A percentile compares a stretch with the other conserved stretches of the same genome.
phyloP scores from a whole-genome alignment of 2,888 invertebrate genomes.

The Melanargia galathea region DNA sequence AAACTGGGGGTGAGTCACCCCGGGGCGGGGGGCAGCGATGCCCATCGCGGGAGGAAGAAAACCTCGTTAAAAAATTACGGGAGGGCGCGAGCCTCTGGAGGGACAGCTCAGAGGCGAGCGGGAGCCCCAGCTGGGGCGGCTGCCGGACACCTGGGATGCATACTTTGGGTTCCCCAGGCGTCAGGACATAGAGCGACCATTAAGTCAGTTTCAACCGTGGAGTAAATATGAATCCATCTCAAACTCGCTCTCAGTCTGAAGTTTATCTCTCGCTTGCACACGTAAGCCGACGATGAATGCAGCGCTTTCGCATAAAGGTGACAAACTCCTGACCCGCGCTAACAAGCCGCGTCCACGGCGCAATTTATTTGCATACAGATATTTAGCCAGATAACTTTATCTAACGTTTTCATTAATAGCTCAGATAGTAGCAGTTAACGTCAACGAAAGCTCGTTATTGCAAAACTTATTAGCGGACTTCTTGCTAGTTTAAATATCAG shows the following conservation, averaged over 20 bases:
- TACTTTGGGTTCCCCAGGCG: too few relatives aligned
- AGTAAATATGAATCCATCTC: slow-evolving; percentile 25
- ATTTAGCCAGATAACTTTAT: slow-evolving; percentile 43
- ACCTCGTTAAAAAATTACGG: too few relatives aligned
- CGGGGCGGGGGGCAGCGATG: too few relatives aligned
- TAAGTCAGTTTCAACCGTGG: too few relatives aligned
- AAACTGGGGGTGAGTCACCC: too few relatives aligned
- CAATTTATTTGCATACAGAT: slow-evolving; percentile 41
- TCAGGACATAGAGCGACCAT: too few relatives aligned
- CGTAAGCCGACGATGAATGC: slow-evolving; percentile 34
- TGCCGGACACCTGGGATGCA: too few relatives aligned
- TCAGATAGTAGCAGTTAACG: slow-evolving; percentile 32
- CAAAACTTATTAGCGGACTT: slow-evolving; percentile 31
- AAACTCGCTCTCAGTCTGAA: slow-evolving; percentile 24
- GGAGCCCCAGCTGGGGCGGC: too few relatives aligned
- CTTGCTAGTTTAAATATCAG: slow-evolving; percentile 32
- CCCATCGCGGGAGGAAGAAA: too few relatives aligned
- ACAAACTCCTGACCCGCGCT: slow-evolving; percentile 51
- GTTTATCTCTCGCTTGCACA: slow-evolving; percentile 22
- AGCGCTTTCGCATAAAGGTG: slow-evolving; percentile 43
- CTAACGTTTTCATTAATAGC: slow-evolving; percentile 45
- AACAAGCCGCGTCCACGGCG: slow-evolving; percentile 50
- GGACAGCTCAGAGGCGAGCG: too few relatives aligned
- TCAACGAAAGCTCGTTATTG: slow-evolving; percentile 34
- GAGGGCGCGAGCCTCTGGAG: too few relatives aligned